Percentiles rank a stretch among this genome's conserved stretches.
Conservation (phyloP, 2,113 vertebrate species). For the Oostethus manadensis region DNA sequence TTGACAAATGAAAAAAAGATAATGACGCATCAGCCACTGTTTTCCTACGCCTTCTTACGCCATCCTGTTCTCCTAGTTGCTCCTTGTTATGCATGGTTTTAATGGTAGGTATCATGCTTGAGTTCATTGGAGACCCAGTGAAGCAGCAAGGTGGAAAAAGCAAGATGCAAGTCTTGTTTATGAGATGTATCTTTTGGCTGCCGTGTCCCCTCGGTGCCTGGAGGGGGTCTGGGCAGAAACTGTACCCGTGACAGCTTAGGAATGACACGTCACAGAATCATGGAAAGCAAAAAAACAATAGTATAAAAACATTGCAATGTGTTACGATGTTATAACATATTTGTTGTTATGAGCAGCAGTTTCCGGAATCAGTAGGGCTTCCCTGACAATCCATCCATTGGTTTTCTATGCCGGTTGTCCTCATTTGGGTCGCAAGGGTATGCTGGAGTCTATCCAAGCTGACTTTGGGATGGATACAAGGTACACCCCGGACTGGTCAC, state of each 20-base stretch:
- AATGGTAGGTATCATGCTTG: conserved; percentile 18
- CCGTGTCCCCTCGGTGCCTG: neutral
- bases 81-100: conserved; percentile 17
- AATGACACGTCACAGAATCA: conserved; percentile 5
- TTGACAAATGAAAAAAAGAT: conserved; percentile 14
- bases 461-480: too few species aligned
- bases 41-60: conserved; percentile 1
- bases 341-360: too few species aligned
- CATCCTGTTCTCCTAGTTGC: conserved; percentile 1
- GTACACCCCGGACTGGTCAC: too few species aligned
- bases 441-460: too few species aligned
- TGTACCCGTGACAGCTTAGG: conserved; percentile 5
- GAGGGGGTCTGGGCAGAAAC: neutral
- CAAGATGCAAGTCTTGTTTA: conserved; percentile 28
- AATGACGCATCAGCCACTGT: neutral
- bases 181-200: conserved; percentile 22
- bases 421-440: too few species aligned
- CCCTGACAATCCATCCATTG: too few species aligned
- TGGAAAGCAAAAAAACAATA: neutral
- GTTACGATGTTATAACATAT: too few species aligned
- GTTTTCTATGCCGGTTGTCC: too few species aligned
- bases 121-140: conserved; percentile 21
- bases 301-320: too few species aligned
- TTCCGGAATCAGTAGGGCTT: too few species aligned
- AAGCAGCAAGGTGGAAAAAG: conserved; percentile 33